phyloP scores from a whole-genome alignment of 2,888 invertebrate genomes.

The Ceramica pisi region DNA sequence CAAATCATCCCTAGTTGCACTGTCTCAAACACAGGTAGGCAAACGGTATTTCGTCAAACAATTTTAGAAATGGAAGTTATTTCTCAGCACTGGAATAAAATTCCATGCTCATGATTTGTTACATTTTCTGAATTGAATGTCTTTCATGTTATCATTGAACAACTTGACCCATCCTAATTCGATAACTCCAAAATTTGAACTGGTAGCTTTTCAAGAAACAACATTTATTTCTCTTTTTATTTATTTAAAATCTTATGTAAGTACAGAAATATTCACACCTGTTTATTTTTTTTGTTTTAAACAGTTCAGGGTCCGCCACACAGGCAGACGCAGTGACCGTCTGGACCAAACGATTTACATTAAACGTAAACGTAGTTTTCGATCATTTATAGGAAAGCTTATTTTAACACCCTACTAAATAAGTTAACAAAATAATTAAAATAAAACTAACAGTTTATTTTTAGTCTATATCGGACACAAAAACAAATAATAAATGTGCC shows the following conservation, averaged over 20 bases:
- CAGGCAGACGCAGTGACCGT: too few species aligned
- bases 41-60: neutral
- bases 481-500: conserved; percentile 24
- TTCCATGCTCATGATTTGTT: neutral
- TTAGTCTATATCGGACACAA: neutral
- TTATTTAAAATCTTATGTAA: too few species aligned
- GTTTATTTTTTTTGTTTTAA: too few species aligned
- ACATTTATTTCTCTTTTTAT: too few species aligned
- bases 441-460: conserved; percentile 15
- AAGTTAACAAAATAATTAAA: conserved; percentile 14
- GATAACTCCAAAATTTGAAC: too few species aligned
- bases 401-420: conserved; percentile 6
- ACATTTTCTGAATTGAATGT: neutral
- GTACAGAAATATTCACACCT: neutral
- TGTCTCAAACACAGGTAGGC: neutral
- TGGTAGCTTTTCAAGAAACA: too few species aligned
- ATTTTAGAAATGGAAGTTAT: neutral
- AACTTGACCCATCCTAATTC: neutral
- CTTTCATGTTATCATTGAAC: neutral
- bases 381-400: neutral
- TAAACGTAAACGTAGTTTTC: neutral
- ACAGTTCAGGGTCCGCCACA: too few species aligned
- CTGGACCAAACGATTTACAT: too few species aligned
- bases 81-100: neutral
- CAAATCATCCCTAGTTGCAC: neutral